Base-by-base conservation (phyloP, 2,797 vertebrate genomes). In the Fratercula arctica region DNA sequence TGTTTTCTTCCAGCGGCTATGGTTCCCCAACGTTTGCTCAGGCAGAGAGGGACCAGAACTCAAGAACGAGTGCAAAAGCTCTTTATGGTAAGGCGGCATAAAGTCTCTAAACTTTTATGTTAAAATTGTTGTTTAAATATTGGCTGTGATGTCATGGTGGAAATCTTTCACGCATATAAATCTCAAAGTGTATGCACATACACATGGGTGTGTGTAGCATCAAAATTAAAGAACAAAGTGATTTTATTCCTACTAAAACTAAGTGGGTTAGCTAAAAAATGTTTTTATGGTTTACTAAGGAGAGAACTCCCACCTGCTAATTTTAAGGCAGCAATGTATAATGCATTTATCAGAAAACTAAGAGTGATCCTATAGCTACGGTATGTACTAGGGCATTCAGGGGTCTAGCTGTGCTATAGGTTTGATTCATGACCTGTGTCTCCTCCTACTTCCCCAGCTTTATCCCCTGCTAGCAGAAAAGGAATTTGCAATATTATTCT, bases 51-150 rank as follows among this genome's bases (percentile, higher is more conserved):
- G 98, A 98, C 26, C 97, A 97, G 53, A 91, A 89, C 72, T 97
- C 98, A 59, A 97, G 97, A 90, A 93, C 98, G 74, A 98, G 97
- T 73, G 98, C 98, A 43, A 98, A 98, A 95, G 98, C 98, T 90
- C 97, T 98, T 72, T 98, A 98, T 59, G 98, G 98, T 98, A 98
- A 87, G 98, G 13, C 16, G 25, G 8, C 19, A 51, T 54, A 43
- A 81, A 63, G 8, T 43, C 31, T 69, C 35, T 73, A 20, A 77
- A 61, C 15, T 24, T 69, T 26, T 75, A 7, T 69, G 28, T 51
- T 59, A 21, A 66, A 73, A 26, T 11, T 66, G 16, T 46, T 90
- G 24, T 74, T 89, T 85, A 69, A 90, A 35, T 48, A 48, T 23
- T 15, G 10, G 18, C 51, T 60, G 23, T 66, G 41, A 51, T 78